phyloP scores from a whole-genome alignment of 23 tunicate genomes.

The Styela plicata region DNA sequence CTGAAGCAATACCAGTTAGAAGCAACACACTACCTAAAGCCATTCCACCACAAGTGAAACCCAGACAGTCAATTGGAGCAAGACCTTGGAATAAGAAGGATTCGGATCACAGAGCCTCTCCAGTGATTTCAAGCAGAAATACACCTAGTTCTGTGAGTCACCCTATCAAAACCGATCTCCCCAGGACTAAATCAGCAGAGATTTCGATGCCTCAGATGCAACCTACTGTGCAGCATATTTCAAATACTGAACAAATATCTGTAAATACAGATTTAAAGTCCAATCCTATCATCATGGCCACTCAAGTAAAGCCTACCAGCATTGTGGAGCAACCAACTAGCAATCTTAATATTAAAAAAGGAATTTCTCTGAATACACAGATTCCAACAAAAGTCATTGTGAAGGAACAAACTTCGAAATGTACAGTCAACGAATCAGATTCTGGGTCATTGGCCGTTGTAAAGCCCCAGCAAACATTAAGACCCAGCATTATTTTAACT shows the following conservation, averaged over 20 bases:
- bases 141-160: not conserved
- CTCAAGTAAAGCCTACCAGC: not conserved
- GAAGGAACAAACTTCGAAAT: not conserved
- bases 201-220: too few species aligned
- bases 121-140: not conserved
- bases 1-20: too few species aligned
- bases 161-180: not conserved
- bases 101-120: not conserved
- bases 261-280: not conserved
- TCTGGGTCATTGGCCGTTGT: not conserved
- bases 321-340: not conserved
- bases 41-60: not conserved
- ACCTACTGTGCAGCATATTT: not conserved
- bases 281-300: not conserved
- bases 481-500: not conserved
- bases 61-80: not conserved
- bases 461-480: too few species aligned
- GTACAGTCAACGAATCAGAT: not conserved
- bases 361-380: not conserved
- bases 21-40: not conserved
- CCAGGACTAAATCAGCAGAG: not conserved
- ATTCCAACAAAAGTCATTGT: too few species aligned
- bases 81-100: not conserved
- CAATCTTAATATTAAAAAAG: not conserved
- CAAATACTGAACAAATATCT: not conserved